Percentiles rank a stretch among this genome's conserved stretches.
Conservation (phyloP, 2,113 vertebrate species). For the Aptenodytes forsteri region DNA sequence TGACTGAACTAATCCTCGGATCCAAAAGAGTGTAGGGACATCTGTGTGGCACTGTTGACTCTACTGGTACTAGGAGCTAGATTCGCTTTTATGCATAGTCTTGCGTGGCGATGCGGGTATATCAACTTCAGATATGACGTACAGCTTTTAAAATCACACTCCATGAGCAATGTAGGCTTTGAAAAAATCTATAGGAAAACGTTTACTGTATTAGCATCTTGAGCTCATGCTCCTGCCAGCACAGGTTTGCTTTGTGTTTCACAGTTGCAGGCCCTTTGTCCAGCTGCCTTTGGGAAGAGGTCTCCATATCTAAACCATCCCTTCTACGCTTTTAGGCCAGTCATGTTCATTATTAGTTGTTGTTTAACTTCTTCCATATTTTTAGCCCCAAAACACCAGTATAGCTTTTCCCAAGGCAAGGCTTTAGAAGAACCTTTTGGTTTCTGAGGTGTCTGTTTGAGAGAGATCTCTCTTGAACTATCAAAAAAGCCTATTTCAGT, state of each 20-base stretch:
- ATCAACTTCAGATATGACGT: background rate
- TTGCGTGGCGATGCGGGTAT: too few species aligned
- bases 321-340: background rate
- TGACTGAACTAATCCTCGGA: background rate
- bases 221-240: background rate
- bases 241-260: background rate
- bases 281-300: background rate
- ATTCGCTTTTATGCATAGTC: background rate
- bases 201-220: background rate
- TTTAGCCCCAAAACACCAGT: background rate
- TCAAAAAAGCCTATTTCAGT: background rate
- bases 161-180: background rate
- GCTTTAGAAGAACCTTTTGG: background rate
- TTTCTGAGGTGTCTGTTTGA: background rate
- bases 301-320: background rate
- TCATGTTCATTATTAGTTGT: background rate
- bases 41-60: background rate
- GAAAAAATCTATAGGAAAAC: background rate
- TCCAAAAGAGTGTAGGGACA: background rate
- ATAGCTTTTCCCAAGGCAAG: background rate
- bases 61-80: background rate
- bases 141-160: background rate
- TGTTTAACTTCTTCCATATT: background rate
- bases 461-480: background rate
- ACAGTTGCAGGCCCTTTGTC: background rate